Evolutionary conservation across 2,113 vertebrate genomes (phyloP).

Genomic region (Illadopsis cleaveri): DNA sequence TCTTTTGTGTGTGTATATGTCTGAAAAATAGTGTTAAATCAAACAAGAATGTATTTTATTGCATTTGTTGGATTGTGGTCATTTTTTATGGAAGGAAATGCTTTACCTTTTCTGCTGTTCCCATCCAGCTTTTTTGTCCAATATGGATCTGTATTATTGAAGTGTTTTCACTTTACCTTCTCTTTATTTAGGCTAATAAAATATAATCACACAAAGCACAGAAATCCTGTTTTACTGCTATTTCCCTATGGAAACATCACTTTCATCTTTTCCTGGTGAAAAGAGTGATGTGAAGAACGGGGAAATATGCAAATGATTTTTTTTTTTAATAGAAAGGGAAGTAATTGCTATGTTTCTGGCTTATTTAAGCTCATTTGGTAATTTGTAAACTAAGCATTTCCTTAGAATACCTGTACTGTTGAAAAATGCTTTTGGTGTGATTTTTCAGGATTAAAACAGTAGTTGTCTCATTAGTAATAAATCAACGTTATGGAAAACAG

Average conservation of each 20-base stretch:
- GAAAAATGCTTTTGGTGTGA: not conserved
- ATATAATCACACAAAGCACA: not conserved
- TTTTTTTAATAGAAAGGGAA: not conserved
- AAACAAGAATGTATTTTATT: not conserved
- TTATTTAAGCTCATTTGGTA: not conserved
- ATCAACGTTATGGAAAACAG: not conserved
- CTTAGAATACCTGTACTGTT: not conserved
- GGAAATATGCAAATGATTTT: not conserved
- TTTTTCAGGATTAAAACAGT: not conserved
- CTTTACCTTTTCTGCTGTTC: not conserved
- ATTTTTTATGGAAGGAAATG: not conserved
- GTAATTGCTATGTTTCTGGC: not conserved
- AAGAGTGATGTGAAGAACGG: not conserved
- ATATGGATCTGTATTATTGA: not conserved
- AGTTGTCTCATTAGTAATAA: not conserved
- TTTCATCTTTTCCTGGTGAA: not conserved
- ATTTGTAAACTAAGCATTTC: not conserved
- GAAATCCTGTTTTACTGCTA: not conserved
- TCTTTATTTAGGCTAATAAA: not conserved
- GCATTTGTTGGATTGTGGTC: not conserved
- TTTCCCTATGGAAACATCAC: not conserved
- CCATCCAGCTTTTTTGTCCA: not conserved
- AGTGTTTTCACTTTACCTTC: not conserved
- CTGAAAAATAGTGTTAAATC: not conserved
- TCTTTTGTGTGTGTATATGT: not conserved